Conservation (phyloP, 2,797 vertebrate genomes). For the Pseudotriccus pelzelni region DNA sequence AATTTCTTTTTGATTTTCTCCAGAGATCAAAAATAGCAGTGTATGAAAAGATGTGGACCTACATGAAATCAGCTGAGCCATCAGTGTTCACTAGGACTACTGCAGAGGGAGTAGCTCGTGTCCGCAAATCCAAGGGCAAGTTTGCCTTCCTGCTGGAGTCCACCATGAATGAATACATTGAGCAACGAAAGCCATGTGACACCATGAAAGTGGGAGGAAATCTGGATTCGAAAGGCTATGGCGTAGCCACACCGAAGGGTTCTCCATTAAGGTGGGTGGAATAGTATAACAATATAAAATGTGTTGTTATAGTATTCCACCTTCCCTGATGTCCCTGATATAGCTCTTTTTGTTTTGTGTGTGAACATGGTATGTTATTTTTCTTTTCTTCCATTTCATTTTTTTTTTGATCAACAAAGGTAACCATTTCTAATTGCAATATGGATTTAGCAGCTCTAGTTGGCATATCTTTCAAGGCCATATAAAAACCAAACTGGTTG, state of each 20-base stretch:
- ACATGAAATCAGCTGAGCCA: slow-evolving; percentile 98
- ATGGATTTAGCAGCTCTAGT: slow-evolving; percentile 54
- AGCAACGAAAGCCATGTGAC: slow-evolving; percentile 98
- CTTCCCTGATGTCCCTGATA: slow-evolving; percentile 97
- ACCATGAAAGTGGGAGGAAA: slow-evolving; percentile 99
- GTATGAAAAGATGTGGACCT: slow-evolving; percentile 99
- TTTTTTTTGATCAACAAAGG: slow-evolving; percentile 82
- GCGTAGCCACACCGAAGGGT: slow-evolving; percentile 98
- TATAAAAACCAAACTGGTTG: slow-evolving; percentile 89
- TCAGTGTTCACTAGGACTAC: slow-evolving; percentile 98
- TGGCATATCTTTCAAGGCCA: slow-evolving; percentile 74
- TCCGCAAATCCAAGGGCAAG: slow-evolving; percentile 98
- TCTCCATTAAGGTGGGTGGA: slow-evolving; percentile 99
- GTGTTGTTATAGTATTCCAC: slow-evolving; percentile 99
- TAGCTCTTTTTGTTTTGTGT: slow-evolving; percentile 80
- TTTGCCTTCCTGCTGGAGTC: slow-evolving; percentile 99
- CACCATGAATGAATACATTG: slow-evolving; percentile 99
- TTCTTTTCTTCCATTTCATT: slow-evolving; percentile 79
- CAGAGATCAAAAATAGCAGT: slow-evolving; percentile 99
- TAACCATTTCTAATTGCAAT: slow-evolving; percentile 76
- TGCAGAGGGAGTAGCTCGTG: slow-evolving; percentile 94
- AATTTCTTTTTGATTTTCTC: slow-evolving; percentile 73
- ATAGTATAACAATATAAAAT: slow-evolving; percentile 97
- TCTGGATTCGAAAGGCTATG: slow-evolving; percentile 99
- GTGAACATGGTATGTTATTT: slow-evolving; percentile 82